These are phyloP conservation scores for Rhopilema esculentum DNA, from an alignment of 30 jellyfish, hydroid and myxozoan genomes.

Conservation along the genomic window DNA sequence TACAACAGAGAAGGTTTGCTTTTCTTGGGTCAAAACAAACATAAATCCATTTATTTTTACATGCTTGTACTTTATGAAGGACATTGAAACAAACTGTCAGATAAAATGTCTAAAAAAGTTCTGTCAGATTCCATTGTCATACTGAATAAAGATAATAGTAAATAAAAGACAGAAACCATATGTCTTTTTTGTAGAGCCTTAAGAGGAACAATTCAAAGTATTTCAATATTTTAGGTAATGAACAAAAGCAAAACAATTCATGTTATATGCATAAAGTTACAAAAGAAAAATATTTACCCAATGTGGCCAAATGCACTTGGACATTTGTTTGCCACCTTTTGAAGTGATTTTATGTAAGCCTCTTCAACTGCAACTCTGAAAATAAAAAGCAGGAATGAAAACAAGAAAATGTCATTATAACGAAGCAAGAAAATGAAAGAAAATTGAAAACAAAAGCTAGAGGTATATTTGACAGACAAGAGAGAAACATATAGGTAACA, in stretches of 20 bases:
- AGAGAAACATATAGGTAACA: background rate
- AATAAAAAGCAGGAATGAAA: background rate
- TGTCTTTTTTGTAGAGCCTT: no score
- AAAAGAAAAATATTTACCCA: conserved; percentile 72
- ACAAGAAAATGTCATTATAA: background rate
- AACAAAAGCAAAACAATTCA: background rate
- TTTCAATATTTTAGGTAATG: background rate
- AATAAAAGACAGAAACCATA: no score
- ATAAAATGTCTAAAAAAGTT: no score
- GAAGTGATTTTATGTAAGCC: conserved; percentile 79
- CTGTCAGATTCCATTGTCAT: no score
- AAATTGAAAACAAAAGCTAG: background rate
- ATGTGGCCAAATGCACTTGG: conserved; percentile 86
- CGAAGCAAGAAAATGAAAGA: background rate
- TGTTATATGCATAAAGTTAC: background rate
- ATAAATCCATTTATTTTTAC: no score
- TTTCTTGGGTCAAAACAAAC: no score
- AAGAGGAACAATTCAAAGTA: background rate
- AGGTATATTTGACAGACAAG: no score
- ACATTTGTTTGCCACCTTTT: conserved; percentile 84
- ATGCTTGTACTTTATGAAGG: no score
- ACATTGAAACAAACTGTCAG: no score
- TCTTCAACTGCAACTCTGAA: conserved; percentile 80
- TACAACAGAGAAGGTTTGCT: no score
- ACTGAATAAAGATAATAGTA: no score